These are phyloP conservation scores for Garra rufa DNA, from an alignment of 2,113 vertebrate species.

Conservation along the genomic window DNA sequence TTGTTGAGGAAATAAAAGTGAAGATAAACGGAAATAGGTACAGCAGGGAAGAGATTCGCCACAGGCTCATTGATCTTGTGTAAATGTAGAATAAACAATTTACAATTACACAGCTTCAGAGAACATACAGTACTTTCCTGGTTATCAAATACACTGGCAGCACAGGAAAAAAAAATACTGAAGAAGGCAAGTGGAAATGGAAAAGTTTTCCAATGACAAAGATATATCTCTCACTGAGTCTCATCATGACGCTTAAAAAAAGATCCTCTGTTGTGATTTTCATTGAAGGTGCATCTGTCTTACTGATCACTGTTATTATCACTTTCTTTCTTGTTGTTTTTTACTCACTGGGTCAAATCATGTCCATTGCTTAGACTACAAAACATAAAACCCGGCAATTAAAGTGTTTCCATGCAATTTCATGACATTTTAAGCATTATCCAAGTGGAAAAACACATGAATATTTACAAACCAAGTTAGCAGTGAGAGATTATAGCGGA, in stretches of 20 bases:
- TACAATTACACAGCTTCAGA: neutral
- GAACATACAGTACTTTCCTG: neutral
- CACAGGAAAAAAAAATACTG: neutral
- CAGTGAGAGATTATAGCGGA: neutral
- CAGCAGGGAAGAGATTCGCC: neutral
- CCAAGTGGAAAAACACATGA: neutral
- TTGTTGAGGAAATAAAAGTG: neutral
- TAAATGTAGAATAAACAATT: neutral
- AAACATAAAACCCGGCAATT: neutral
- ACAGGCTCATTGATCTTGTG: neutral
- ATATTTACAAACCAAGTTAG: slow-evolving; percentile 4
- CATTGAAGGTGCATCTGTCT: neutral
- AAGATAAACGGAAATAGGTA: neutral
- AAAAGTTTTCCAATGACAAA: neutral
- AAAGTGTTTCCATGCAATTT: neutral
- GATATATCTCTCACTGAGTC: neutral
- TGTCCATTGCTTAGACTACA: neutral
- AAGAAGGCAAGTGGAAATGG: neutral
- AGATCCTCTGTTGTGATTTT: neutral
- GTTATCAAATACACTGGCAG: neutral
- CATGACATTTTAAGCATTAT: neutral
- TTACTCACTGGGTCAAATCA: neutral
- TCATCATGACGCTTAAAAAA: neutral
- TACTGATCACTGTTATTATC: slow-evolving; percentile 1
- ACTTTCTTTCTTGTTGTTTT: neutral